A percentile compares a stretch with the other conserved stretches of the same genome.
Evolutionary conservation across 2,113 vertebrate species (phyloP).

Genomic region (Sylvilagus bachmani): DNA sequence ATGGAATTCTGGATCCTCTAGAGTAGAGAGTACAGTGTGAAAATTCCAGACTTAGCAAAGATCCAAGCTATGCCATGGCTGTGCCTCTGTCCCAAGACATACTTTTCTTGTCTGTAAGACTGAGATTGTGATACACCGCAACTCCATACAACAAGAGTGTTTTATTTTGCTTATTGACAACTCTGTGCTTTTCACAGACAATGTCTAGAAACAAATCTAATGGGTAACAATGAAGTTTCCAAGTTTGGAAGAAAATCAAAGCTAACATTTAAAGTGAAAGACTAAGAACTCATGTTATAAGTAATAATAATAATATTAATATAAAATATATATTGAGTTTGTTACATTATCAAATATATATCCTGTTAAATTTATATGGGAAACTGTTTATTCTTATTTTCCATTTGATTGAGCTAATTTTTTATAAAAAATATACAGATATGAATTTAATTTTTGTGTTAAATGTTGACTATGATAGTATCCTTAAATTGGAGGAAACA

Average conservation of each 20-base stretch:
- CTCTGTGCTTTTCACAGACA: neutral
- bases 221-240: neutral
- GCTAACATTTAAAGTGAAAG: neutral
- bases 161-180: neutral
- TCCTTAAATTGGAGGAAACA: neutral
- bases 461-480: neutral
- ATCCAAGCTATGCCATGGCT: neutral
- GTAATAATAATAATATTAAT: neutral
- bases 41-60: neutral
- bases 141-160: neutral
- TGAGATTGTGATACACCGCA: neutral
- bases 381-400: neutral
- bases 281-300: neutral
- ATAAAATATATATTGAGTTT: neutral
- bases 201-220: neutral
- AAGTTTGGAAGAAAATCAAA: constrained; percentile 17
- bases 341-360: neutral
- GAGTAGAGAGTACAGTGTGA: neutral
- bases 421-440: neutral
- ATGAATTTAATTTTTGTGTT: constrained; percentile 33
- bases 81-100: neutral
- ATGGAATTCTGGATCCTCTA: neutral
- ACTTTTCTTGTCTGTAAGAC: neutral
- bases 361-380: neutral
- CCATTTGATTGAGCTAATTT: neutral